Percentiles rank a stretch among this genome's conserved stretches.
These are phyloP conservation scores for Alviniconcha strummeri DNA, from an alignment of 2,888 invertebrate genomes.

Conservation along the genomic window DNA sequence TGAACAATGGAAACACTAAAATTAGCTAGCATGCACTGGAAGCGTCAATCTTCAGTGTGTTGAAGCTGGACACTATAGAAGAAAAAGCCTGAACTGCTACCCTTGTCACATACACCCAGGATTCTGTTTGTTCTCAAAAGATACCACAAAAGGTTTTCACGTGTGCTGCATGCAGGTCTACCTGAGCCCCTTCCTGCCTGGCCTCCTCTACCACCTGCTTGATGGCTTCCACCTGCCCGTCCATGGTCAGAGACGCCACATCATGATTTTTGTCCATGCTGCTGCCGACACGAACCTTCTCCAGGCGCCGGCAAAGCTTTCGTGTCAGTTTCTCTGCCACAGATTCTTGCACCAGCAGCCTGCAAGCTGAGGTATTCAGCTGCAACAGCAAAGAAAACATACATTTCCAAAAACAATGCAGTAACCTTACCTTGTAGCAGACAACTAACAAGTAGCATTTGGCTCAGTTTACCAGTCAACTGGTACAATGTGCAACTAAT, in stretches of 20 bases:
- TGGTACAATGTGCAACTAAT: neutral
- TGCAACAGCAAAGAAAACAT: slow-evolving; percentile 56
- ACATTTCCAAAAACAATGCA: neutral
- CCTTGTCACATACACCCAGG: too few species aligned
- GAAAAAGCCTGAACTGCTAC: too few species aligned
- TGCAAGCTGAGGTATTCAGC: slow-evolving; percentile 76
- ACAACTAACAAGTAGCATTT: too few species aligned
- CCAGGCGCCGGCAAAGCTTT: slow-evolving; percentile 74
- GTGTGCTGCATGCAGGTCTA: slow-evolving; percentile 35
- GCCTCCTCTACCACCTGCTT: slow-evolving; percentile 65
- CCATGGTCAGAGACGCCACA: slow-evolving; percentile 71
- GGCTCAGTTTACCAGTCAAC: too few species aligned
- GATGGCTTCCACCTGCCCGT: slow-evolving; percentile 46
- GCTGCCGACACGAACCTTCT: slow-evolving; percentile 72
- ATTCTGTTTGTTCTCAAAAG: too few species aligned
- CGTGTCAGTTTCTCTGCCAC: slow-evolving; percentile 74
- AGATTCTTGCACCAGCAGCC: slow-evolving; percentile 77
- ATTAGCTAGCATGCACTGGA: too few species aligned
- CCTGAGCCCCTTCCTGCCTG: slow-evolving; percentile 72
- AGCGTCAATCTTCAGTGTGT: too few species aligned
- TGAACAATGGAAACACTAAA: too few species aligned
- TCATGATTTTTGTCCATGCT: slow-evolving; percentile 75
- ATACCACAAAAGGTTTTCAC: too few species aligned
- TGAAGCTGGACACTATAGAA: too few species aligned
- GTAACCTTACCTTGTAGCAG: neutral